A percentile compares a stretch with the other conserved stretches of the same genome.
Conservation (phyloP, 2,797 vertebrate genomes). For the Aplochiton taeniatus region DNA sequence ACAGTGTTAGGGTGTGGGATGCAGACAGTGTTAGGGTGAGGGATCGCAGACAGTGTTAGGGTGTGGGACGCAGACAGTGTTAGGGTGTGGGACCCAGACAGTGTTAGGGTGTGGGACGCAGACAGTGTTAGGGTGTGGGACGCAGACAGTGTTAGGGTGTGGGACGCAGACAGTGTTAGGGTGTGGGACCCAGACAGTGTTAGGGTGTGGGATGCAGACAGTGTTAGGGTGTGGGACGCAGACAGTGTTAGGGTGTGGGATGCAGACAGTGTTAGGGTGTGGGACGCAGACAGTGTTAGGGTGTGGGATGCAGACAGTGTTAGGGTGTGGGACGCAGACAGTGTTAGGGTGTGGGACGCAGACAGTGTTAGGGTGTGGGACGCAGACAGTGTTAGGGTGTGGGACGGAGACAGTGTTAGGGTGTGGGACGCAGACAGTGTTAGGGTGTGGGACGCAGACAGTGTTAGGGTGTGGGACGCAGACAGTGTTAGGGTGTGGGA, state of each 20-base stretch:
- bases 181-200: slow-evolving; percentile 12
- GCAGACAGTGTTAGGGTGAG: no score
- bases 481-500: background rate
- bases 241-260: background rate
- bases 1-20: background rate
- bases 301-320: slow-evolving; percentile 20
- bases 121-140: slow-evolving; percentile 30
- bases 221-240: slow-evolving; percentile 13
- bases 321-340: slow-evolving; percentile 19
- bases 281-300: slow-evolving; percentile 2
- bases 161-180: slow-evolving; percentile 27
- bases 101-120: background rate
- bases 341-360: background rate
- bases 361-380: slow-evolving; percentile 30
- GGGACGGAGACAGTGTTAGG: slow-evolving; percentile 26
- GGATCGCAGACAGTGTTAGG: slow-evolving; percentile 2
- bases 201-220: slow-evolving; percentile 13
- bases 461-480: slow-evolving; percentile 13
- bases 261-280: slow-evolving; percentile 33
- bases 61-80: slow-evolving; percentile 21
- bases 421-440: slow-evolving; percentile 13
- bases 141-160: slow-evolving; percentile 1
- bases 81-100: slow-evolving; percentile 19
- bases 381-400: slow-evolving; percentile 1
- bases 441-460: slow-evolving; percentile 14